Evolutionary conservation across 1,140 invertebrate genomes (phyloP), one percentile per base, ranked within the genome.

Genomic region (Drosophila gunungcola): DNA sequence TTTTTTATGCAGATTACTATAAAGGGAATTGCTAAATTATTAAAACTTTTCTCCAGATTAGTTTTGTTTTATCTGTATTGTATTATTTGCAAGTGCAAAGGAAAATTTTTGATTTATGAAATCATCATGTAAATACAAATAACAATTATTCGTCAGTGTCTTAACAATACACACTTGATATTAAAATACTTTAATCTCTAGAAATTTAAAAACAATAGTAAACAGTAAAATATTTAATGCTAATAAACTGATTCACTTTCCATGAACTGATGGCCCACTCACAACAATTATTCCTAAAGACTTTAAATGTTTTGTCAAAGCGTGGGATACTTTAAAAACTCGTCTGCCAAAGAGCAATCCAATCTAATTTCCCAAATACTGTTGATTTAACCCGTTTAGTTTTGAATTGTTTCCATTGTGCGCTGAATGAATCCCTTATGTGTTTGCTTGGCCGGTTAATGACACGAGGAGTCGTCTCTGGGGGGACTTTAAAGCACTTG

Each of bases 391-490:
- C 27, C 4, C 29, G 25, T 41, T 52, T 68, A 13, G 61, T 21
- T 42, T 38, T 46, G 2, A 61, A 60, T 60, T 61, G 43, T 29
- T 1, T 58, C 72, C 72, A 75, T 74, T 75, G 73, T 75, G 38
- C 46, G 45, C 36, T 54, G 52, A 16, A 42, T 53, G 52, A 16
- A 42, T 53, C 51, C 43, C 65, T 48, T 57, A 38, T 54, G 48
- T 34, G 36, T 27, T 48, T 42, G 48, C 49, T 34, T 67, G 61
- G 34, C 63, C 83, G 83, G 83, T 79, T 76, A 88, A 83, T 83
- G 83, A 83, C 84, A 65, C 70, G 46, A 55, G 54, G 67, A 58
- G 62, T 13, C 29, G 49, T 45, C 57, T 68, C 51, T 57, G 49
- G 73, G 57, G 57, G 56, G 25, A 55, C 27, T 53, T 27, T 43